phyloP scores from a whole-genome alignment of 2,888 invertebrate genomes.

The Amphiduros pacificus region DNA sequence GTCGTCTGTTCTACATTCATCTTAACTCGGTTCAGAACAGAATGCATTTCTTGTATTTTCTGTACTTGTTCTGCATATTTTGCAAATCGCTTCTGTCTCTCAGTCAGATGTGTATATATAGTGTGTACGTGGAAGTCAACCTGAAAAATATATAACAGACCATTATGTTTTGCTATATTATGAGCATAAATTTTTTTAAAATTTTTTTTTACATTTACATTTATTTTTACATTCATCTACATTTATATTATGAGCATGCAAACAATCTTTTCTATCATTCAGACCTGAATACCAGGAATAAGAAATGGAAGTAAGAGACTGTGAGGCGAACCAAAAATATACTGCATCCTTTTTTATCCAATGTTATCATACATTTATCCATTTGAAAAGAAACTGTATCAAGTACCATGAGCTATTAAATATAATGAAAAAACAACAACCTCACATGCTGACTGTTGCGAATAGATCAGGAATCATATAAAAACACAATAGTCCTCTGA shows the following conservation, averaged over 20 bases:
- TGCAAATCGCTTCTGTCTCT: constrained; percentile 81
- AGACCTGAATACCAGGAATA: background rate
- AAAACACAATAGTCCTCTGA: background rate
- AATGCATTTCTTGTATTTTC: constrained; percentile 78
- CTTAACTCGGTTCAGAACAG: constrained; percentile 24
- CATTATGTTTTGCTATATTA: background rate
- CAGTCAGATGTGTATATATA: constrained; percentile 72
- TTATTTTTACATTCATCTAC: no score
- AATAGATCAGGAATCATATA: no score
- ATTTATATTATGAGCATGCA: no score
- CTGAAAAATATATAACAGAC: constrained; percentile 58
- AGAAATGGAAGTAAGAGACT: background rate
- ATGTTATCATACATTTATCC: no score
- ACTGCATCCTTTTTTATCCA: no score
- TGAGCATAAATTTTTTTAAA: no score
- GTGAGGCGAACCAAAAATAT: no score
- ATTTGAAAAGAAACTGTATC: no score
- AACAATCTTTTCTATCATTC: background rate
- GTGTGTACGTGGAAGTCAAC: constrained; percentile 74
- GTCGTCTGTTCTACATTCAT: constrained; percentile 80
- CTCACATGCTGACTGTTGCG: no score
- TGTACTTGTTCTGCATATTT: constrained; percentile 83
- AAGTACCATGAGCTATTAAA: no score
- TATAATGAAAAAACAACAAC: no score
- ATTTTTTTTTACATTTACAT: no score